Conservation (phyloP, 2,113 vertebrate genomes). For the Beaufortia kweichowensis region DNA sequence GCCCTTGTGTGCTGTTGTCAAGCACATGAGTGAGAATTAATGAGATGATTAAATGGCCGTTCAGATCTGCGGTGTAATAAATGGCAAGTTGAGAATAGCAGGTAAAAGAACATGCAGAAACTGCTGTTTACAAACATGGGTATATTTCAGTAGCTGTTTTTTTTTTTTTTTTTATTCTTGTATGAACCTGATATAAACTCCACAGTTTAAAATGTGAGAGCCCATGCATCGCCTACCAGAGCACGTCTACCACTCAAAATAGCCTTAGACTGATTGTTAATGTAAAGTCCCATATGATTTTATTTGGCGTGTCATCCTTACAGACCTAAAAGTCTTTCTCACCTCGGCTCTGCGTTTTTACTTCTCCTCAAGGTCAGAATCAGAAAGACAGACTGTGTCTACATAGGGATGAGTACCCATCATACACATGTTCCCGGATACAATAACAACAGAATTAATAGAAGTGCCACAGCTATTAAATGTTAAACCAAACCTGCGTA, state of each 20-base stretch:
- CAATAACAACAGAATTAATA: slow-evolving; percentile 8
- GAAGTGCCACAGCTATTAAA: not conserved
- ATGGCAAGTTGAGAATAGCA: not conserved
- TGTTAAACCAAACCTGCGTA: not conserved
- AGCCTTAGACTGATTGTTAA: not conserved
- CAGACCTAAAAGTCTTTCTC: not conserved
- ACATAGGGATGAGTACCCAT: slow-evolving; percentile 66
- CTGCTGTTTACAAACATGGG: no score
- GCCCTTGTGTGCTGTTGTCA: no score
- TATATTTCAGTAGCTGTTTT: no score
- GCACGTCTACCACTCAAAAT: not conserved
- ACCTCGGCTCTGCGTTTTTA: slow-evolving; percentile 3
- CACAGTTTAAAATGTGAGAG: no score
- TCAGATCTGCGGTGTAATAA: no score
- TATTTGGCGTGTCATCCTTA: not conserved
- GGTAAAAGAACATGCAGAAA: not conserved
- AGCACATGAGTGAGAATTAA: no score
- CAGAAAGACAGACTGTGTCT: slow-evolving; percentile 52
- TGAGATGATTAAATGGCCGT: no score
- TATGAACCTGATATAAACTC: no score
- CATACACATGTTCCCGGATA: slow-evolving; percentile 57
- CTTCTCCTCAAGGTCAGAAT: slow-evolving; percentile 56
- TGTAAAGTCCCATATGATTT: not conserved
- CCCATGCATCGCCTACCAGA: no score
- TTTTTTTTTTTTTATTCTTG: no score